A percentile compares a stretch with the other conserved stretches of the same genome.
Conservation (phyloP, 2,113 vertebrate species). For the Rutilus rutilus region DNA sequence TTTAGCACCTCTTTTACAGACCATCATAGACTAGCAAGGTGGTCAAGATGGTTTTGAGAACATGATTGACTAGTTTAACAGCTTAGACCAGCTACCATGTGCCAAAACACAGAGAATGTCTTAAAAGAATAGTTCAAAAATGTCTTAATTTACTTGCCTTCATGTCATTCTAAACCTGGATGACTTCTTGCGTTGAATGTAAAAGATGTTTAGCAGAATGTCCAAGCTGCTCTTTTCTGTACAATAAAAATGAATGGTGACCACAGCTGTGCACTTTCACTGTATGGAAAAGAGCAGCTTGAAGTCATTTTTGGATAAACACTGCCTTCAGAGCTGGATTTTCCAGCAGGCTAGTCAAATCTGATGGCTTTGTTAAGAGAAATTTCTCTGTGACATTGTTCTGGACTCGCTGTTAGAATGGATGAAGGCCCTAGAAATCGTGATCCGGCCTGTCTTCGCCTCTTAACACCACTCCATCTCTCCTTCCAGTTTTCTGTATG, state of each 20-base stretch:
- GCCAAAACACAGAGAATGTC: not conserved
- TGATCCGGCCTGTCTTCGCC: conserved; percentile 38
- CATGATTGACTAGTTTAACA: not conserved
- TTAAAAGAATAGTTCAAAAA: not conserved
- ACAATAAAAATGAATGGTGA: too few species aligned
- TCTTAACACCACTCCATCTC: conserved; percentile 52
- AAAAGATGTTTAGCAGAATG: not conserved
- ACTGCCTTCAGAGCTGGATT: not conserved
- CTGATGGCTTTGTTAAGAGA: conserved; percentile 6
- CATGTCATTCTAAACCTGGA: not conserved
- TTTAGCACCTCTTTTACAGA: not conserved
- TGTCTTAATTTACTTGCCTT: not conserved
- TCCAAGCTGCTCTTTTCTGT: not conserved
- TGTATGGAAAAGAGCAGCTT: not conserved
- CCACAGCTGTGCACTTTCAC: not conserved
- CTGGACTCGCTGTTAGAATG: conserved; percentile 29
- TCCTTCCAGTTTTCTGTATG: conserved; percentile 57
- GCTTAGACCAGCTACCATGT: not conserved
- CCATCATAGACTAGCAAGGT: not conserved
- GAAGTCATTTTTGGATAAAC: not conserved
- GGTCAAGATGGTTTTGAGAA: not conserved
- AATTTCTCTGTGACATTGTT: conserved; percentile 6
- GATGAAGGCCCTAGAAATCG: conserved; percentile 40
- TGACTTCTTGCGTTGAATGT: not conserved
- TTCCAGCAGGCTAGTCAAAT: conserved; percentile 18